These are phyloP conservation scores for Spongilla lacustris DNA, from an alignment of 37 sponge, comb jelly and placozoan species.

Conservation along the genomic window DNA sequence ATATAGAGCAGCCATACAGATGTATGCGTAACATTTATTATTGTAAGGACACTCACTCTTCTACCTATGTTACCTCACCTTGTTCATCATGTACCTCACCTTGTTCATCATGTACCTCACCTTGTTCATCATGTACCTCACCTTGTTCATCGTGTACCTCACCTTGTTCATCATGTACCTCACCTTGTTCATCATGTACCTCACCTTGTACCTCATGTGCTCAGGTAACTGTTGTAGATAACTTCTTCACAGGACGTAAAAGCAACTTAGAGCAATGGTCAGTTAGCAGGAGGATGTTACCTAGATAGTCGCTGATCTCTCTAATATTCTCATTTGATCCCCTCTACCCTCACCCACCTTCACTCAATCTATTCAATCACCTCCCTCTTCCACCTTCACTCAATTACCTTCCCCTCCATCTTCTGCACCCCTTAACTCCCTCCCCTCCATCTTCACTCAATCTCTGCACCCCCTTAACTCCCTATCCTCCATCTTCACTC, in stretches of 20 bases:
- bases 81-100: not conserved
- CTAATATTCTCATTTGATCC: not conserved
- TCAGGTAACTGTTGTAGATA: constrained; percentile 87
- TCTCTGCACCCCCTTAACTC: too few species aligned
- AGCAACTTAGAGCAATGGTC: constrained; percentile 89
- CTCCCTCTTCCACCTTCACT: not conserved
- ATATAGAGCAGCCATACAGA: too few species aligned
- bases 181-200: not conserved
- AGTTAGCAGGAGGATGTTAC: not conserved
- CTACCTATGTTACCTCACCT: too few species aligned
- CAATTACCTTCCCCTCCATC: not conserved
- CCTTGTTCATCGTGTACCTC: constrained; percentile 27
- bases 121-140: too few species aligned
- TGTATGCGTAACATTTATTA: too few species aligned
- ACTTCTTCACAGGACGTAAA: constrained; percentile 93
- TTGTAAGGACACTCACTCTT: too few species aligned
- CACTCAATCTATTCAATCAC: not conserved
- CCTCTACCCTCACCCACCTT: not conserved
- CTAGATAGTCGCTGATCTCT: too few species aligned
- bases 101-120: not conserved
- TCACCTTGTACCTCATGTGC: not conserved
- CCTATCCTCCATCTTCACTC: too few species aligned
- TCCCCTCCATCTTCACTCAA: too few species aligned
- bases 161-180: not conserved
- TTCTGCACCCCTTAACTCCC: not conserved